Base-by-base conservation (phyloP, 2,888 invertebrate genomes). In the Mythimna ferrago region DNA sequence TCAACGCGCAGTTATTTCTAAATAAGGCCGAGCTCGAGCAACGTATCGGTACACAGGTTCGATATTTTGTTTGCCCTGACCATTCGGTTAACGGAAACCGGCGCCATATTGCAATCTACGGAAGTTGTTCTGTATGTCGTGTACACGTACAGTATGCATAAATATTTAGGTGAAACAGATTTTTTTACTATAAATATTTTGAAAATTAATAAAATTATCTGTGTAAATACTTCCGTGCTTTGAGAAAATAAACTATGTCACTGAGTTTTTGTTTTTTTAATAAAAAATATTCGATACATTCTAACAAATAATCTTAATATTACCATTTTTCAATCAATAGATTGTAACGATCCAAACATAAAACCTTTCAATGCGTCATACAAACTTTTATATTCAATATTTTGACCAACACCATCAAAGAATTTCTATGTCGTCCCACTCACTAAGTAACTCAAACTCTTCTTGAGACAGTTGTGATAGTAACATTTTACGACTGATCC, bases 401-500 rank as follows among this genome's bases (percentile, higher is more conserved):
- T 78, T 87, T 85, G 83, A 81, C 77, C 72, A 83, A 80, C 76
- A 75, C 76, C 71, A 76, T 84, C 84, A 82, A 83, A 86, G 69
- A 81, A 76, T 44, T 75, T 84, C 35, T 66, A 51, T 51, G 16
- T 65, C 85, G 66, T 76, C 86, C 86, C 89, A 89, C 89, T 87
- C 86, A 85, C 78, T 76, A 82, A 85, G 86, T 84, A 87, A 82
- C 82, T 74, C 78, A 79, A 81, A 76, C 80, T 86, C 81, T 82
- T 82, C 51, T 71, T 68, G 82, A 88, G 88, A 88, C 85, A 86
- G 76, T 85, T 82, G 77, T 76, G 87, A 90, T 92, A 90, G 82
- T 88, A 84, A 88, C 82, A 56, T 92, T 93, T 92, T 92, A 93
- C 91, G 94, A 93, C 89, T 84, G 80, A 85, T 73, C 88, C 85